phyloP scores from a whole-genome alignment of 2,113 vertebrate genomes.

The Eulemur rufifrons region DNA sequence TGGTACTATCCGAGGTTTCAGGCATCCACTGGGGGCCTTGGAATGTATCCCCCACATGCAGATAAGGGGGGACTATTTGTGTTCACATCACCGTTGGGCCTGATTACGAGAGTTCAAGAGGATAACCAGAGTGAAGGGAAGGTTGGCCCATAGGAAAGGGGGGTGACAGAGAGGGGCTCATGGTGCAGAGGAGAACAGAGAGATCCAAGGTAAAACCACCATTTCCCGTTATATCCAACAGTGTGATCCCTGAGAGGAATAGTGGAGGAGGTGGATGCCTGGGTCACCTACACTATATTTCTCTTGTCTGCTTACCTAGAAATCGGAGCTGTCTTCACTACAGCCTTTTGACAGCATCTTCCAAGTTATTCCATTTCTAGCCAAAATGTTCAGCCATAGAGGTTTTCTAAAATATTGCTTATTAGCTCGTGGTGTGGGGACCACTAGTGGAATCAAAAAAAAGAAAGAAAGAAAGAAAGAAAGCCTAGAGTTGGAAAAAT shows the following conservation, averaged over 20 bases:
- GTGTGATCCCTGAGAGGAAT: neutral
- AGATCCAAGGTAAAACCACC: neutral
- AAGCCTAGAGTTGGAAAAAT: neutral
- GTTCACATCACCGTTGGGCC: neutral
- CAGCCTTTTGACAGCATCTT: neutral
- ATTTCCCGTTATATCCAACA: neutral
- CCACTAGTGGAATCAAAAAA: neutral
- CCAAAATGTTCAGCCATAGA: neutral
- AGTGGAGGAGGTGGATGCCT: neutral
- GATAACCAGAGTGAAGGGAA: neutral
- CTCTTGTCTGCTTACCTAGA: neutral
- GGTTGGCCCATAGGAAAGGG: neutral
- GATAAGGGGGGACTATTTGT: neutral
- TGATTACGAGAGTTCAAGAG: neutral
- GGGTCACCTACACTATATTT: neutral
- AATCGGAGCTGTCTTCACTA: neutral
- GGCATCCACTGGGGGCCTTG: neutral
- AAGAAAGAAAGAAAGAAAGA: neutral
- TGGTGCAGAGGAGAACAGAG: neutral
- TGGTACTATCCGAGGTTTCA: too few species aligned
- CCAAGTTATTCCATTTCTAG: neutral
- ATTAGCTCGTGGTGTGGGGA: neutral
- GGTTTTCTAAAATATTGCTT: neutral
- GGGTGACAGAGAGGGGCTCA: neutral
- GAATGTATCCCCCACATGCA: neutral